Conservation (phyloP, 2,113 vertebrate species). For the Ranitomeya imitator region DNA sequence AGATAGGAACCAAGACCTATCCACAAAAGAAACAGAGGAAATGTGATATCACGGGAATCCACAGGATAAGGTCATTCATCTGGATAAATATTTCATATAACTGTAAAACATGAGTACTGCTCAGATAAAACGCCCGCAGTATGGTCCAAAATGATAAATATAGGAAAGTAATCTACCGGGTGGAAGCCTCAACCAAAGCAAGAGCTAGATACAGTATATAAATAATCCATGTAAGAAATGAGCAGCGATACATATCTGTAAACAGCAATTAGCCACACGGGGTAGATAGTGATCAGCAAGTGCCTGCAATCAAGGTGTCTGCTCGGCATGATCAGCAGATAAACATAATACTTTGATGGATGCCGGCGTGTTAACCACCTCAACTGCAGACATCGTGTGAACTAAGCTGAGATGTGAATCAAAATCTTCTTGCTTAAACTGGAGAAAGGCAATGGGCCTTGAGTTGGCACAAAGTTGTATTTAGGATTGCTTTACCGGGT, state of each 20-base stretch:
- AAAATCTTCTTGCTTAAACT: background rate
- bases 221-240: background rate
- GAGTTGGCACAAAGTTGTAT: background rate
- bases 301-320: background rate
- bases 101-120: background rate
- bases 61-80: background rate
- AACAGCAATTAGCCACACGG: background rate
- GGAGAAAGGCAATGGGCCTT: background rate
- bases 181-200: background rate
- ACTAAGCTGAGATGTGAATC: background rate
- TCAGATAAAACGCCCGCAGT: conserved; percentile 5
- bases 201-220: background rate
- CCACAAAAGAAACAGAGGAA: background rate
- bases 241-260: conserved; percentile 24
- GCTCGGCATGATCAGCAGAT: background rate
- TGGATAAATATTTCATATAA: conserved; percentile 8
- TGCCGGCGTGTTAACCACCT: background rate
- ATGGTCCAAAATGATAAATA: background rate
- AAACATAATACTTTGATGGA: background rate
- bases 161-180: background rate
- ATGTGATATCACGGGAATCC: background rate
- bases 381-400: background rate
- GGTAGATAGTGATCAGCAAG: background rate
- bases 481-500: background rate
- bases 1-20: background rate